Conservation (phyloP, 2,888 invertebrate species). For the Conomelus anceps region DNA sequence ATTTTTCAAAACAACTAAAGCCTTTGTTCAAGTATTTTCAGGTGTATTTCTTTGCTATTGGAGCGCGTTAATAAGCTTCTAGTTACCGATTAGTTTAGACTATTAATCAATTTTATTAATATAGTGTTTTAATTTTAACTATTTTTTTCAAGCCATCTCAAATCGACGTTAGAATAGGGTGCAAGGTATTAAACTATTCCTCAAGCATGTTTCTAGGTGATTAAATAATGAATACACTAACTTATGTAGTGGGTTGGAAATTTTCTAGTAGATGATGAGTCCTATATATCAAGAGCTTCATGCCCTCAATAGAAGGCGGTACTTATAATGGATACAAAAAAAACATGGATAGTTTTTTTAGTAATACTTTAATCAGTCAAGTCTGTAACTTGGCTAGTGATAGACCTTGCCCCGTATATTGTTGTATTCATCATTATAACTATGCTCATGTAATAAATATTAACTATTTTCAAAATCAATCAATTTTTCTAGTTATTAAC, state of each 20-base stretch:
- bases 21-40: not conserved
- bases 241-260: not conserved
- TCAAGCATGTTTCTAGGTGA: not conserved
- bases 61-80: not conserved
- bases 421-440: not conserved
- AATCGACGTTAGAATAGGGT: not conserved
- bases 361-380: not conserved
- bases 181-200: not conserved
- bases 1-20: no score
- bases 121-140: not conserved
- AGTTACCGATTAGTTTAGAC: not conserved
- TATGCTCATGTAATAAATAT: not conserved
- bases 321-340: not conserved
- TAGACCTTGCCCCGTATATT: not conserved
- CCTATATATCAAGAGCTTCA: no score
- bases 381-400: not conserved
- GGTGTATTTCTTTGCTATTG: not conserved
- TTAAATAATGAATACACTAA: not conserved
- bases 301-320: not conserved
- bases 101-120: not conserved
- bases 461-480: not conserved
- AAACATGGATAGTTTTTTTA: not conserved
- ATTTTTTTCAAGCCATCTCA: not conserved
- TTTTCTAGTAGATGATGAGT: not conserved
- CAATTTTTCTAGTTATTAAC: no score